Evolutionary conservation across 2,113 vertebrate species (phyloP).

Genomic region (Macaca mulatta): DNA sequence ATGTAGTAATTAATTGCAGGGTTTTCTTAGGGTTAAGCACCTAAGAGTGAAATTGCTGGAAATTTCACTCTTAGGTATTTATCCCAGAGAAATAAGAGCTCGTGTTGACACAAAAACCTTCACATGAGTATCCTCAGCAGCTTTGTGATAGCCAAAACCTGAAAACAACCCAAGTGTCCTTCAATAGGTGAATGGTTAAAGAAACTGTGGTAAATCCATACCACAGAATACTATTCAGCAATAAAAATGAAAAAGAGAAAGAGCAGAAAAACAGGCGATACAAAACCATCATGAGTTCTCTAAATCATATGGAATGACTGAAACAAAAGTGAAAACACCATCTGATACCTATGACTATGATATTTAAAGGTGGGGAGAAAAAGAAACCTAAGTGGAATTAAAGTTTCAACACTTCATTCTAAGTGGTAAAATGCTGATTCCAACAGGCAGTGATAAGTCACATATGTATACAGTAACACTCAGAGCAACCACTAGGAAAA

Average conservation of each 20-base stretch:
- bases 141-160: neutral
- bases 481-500: neutral
- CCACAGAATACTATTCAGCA: neutral
- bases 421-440: neutral
- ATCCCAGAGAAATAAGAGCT: conserved; percentile 12
- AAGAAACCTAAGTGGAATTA: neutral
- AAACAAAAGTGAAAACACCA: conserved; percentile 34
- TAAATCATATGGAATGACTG: neutral
- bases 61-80: neutral
- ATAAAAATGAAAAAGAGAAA: conserved; percentile 9
- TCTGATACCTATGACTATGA: neutral
- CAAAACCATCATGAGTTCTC: neutral
- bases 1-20: too few species aligned
- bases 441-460: neutral
- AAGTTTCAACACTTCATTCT: neutral
- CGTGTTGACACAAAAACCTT: neutral
- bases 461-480: neutral
- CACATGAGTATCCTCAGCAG: neutral
- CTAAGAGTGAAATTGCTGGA: neutral
- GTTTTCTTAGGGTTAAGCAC: too few species aligned
- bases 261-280: neutral
- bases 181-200: neutral
- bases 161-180: neutral
- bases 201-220: neutral
- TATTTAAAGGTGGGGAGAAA: neutral